Percentiles rank a stretch among this genome's conserved stretches.
These are phyloP conservation scores for Pterostichus niger DNA, from an alignment of 2,888 invertebrate genomes.

Conservation along the genomic window DNA sequence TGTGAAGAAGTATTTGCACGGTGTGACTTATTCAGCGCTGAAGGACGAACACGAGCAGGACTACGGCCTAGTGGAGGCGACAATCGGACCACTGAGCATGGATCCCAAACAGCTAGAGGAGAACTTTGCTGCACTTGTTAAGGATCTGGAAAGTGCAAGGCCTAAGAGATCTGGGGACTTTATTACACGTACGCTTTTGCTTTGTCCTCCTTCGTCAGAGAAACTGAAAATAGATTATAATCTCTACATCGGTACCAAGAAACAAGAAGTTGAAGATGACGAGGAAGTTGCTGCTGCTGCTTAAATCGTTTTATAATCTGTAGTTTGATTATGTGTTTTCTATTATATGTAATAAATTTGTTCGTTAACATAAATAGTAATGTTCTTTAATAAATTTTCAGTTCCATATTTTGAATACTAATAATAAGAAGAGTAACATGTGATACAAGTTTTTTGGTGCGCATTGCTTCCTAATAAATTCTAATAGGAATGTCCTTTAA, in stretches of 20 bases:
- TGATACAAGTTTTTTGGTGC: too few species aligned
- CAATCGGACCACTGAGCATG: constrained; percentile 89
- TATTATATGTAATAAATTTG: constrained; percentile 22
- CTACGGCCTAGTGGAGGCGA: constrained; percentile 84
- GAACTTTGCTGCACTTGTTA: constrained; percentile 84
- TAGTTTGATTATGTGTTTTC: background rate
- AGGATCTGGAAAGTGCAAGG: constrained; percentile 82
- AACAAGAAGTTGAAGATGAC: constrained; percentile 69
- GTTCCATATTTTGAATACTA: too few species aligned
- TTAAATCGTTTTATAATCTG: background rate
- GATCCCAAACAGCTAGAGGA: constrained; percentile 84
- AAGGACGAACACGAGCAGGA: constrained; percentile 86
- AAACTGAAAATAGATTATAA: constrained; percentile 83
- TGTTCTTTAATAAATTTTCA: background rate
- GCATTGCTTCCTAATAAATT: too few species aligned
- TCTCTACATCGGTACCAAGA: constrained; percentile 71
- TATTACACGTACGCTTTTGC: constrained; percentile 83
- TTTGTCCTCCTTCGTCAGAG: constrained; percentile 83
- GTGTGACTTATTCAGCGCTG: constrained; percentile 84
- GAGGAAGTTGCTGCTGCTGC: constrained; percentile 70
- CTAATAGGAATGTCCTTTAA: too few species aligned
- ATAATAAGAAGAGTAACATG: too few species aligned
- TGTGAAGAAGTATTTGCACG: constrained; percentile 83
- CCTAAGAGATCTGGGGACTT: constrained; percentile 86
- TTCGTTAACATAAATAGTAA: constrained; percentile 16